Conservation (phyloP, 2,113 vertebrate genomes). For the Trematocara nigrifrons region DNA sequence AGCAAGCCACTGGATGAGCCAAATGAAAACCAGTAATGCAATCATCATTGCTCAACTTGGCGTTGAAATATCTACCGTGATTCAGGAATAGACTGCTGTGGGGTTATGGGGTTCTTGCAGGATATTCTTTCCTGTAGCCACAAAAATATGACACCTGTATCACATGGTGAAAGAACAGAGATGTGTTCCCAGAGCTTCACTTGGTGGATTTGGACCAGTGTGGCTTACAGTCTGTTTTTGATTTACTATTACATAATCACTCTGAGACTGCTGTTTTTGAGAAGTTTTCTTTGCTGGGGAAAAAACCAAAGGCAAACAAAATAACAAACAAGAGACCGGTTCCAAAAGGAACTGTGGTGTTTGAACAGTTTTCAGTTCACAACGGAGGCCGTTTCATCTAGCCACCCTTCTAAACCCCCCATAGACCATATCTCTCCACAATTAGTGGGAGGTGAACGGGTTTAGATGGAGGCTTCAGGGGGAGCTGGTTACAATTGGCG, state of each 20-base stretch:
- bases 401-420: not conserved
- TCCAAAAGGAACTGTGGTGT: constrained; percentile 41
- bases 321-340: constrained; percentile 30
- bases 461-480: constrained; percentile 21
- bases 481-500: not conserved
- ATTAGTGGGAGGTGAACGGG: constrained; percentile 39
- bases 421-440: constrained; percentile 2
- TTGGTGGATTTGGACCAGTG: constrained; percentile 39
- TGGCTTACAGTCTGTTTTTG: constrained; percentile 47
- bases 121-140: not conserved
- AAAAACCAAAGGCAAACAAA: constrained; percentile 35
- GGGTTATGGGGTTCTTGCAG: not conserved
- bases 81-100: not conserved
- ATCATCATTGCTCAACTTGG: not conserved
- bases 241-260: constrained; percentile 60
- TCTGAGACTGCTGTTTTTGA: constrained; percentile 47
- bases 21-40: constrained; percentile 12
- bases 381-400: not conserved
- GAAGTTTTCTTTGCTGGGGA: constrained; percentile 20
- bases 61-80: not conserved
- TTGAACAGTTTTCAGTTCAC: constrained; percentile 31
- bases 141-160: constrained; percentile 34
- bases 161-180: not conserved
- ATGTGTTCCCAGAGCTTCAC: constrained; percentile 1
- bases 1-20: not conserved